phyloP scores from a whole-genome alignment of 1,140 invertebrate genomes.

The Pachyrhynchus sulphureomaculatus region DNA sequence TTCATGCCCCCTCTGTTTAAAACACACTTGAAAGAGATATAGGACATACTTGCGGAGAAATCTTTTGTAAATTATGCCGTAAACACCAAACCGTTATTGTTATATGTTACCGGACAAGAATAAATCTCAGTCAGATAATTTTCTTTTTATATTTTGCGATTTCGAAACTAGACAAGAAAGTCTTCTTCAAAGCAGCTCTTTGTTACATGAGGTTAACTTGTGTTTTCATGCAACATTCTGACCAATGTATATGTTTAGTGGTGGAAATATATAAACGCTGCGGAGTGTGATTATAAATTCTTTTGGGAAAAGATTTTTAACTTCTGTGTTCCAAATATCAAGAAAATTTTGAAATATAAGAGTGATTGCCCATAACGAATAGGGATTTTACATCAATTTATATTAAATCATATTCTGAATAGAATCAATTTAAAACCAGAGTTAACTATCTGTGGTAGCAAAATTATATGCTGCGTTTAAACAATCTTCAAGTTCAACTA shows the following conservation, averaged over 20 bases:
- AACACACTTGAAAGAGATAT: not conserved
- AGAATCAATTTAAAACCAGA: not conserved
- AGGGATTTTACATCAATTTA: slow-evolving; percentile 12
- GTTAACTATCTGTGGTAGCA: slow-evolving; percentile 1
- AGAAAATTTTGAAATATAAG: slow-evolving; percentile 7
- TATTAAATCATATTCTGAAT: slow-evolving; percentile 5
- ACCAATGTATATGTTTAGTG: not conserved
- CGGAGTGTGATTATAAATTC: not conserved
- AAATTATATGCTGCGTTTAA: not conserved
- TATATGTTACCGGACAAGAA: slow-evolving; percentile 10
- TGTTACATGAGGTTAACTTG: slow-evolving; percentile 4
- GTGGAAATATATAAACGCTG: not conserved
- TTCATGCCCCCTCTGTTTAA: too few relatives aligned
- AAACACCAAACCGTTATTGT: slow-evolving; percentile 13
- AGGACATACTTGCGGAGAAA: not conserved
- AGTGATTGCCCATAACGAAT: slow-evolving; percentile 6
- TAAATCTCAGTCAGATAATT: not conserved
- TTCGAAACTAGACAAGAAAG: slow-evolving; percentile 18
- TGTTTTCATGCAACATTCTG: slow-evolving; percentile 15
- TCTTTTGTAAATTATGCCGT: not conserved
- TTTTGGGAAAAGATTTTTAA: not conserved
- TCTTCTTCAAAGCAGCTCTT: not conserved
- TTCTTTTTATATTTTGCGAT: slow-evolving; percentile 17
- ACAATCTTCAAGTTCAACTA: slow-evolving; percentile 14
- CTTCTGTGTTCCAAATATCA: not conserved